Evolutionary conservation across 2,797 vertebrate genomes (phyloP), one percentile per base, ranked within the genome.

Genomic region (Steatocranus sp.): DNA sequence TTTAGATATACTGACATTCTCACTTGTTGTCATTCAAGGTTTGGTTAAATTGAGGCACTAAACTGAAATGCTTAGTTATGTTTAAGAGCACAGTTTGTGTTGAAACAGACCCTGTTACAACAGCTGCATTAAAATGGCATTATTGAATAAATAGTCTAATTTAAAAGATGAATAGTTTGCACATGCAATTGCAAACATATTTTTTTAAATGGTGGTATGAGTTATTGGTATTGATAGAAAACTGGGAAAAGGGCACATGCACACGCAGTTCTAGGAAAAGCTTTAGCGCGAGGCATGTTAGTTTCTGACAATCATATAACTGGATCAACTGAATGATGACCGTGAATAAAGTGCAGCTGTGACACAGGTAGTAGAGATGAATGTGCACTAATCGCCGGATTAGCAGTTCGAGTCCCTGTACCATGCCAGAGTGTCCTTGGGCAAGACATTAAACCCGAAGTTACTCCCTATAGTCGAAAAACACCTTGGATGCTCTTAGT

Each of bases 241-340:
- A 54, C 7, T 50, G n/a, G 36, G 20, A 38, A 2, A 23, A 17
- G 30, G 7, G 32, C 34, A 36, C 32, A 76, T 76, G 50, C 34
- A 25, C 75, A 53, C 20, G 25, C 12, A 25, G 20, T 68, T 68
- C 20, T 68, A 43, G 53, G 17, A 54, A 76, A 76, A 56, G 34
- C 20, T 11, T 41, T 38, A 56, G 32, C 23, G 11, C 23, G 11
- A 25, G 3, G n/a, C 36, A 27, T 4, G 8, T 15, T 68, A 68
- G 61, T 25, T 68, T 1, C 63, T 41, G 36, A 41, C 63, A 17
- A 23, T 23, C n/a, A 41, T 66, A 38, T 15, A 41, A 66, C 36
- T 41, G 36, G 14, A 25, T 17, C 38, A 25, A 25, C 41, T 56
- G 48, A 54, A 25, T 32, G 75, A 48, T 27, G 30, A 12, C 12